Evolutionary conservation across 2,113 vertebrate species (phyloP).

Genomic region (Lynx canadensis): DNA sequence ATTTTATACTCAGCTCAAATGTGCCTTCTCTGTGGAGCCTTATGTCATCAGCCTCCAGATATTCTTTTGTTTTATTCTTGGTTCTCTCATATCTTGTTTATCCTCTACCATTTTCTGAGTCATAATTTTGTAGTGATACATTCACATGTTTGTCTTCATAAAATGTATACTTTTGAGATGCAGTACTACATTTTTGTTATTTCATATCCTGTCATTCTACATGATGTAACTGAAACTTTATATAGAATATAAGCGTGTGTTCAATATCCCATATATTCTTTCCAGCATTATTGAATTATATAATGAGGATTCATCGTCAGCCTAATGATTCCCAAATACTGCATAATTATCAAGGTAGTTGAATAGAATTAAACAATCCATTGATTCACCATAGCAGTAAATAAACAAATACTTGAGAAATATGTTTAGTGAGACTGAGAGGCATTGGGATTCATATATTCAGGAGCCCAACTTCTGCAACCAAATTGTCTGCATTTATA

Average conservation of each 20-base stretch:
- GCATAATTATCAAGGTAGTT: background rate
- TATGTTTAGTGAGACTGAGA: background rate
- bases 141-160: background rate
- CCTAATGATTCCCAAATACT: slow-evolving; percentile 7
- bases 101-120: background rate
- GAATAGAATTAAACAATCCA: slow-evolving; percentile 49
- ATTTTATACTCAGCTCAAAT: background rate
- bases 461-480: background rate
- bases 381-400: slow-evolving; percentile 19
- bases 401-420: slow-evolving; percentile 43
- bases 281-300: slow-evolving; percentile 39
- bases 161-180: background rate
- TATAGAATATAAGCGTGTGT: background rate
- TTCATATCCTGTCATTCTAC: background rate
- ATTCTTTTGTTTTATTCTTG: background rate
- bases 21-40: background rate
- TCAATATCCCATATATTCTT: background rate
- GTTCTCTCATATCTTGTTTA: background rate
- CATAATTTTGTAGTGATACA: background rate
- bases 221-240: background rate
- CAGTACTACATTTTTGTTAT: background rate
- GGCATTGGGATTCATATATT: background rate
- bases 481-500: background rate
- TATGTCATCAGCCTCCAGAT: background rate
- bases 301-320: slow-evolving; percentile 28